phyloP scores from a whole-genome alignment of 1,140 invertebrate genomes.

The Cephus cinctus region DNA sequence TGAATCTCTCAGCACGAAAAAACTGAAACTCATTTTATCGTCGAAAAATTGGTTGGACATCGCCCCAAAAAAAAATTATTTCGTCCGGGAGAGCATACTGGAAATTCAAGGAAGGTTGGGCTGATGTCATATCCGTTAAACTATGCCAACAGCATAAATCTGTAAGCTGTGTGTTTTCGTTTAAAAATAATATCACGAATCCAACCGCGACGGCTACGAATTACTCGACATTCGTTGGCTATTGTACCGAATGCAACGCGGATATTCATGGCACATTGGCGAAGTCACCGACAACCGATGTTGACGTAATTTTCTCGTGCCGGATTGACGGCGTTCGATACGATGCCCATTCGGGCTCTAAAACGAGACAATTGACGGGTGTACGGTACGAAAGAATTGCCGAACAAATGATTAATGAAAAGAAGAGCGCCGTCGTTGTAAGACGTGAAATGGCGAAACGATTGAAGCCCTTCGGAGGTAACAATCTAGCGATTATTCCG shows the following conservation, averaged over 20 bases:
- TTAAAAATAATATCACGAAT: conserved; percentile 6
- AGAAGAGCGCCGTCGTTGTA: conserved; percentile 6
- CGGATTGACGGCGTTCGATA: background rate
- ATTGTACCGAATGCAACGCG: conserved; percentile 10
- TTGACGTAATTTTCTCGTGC: conserved; percentile 13
- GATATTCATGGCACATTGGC: background rate
- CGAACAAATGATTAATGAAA: conserved; percentile 5
- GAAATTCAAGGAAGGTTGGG: conserved; percentile 12
- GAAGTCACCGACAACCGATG: conserved; percentile 1
- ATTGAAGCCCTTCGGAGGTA: too few species aligned
- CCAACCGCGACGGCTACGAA: background rate
- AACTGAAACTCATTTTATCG: background rate
- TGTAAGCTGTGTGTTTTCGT: conserved; percentile 6
- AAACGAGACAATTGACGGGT: conserved; percentile 10
- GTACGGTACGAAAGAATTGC: conserved; percentile 9
- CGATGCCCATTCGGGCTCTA: background rate
- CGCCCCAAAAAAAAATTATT: conserved; percentile 8
- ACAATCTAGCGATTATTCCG: conserved; percentile 6
- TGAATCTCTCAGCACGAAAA: background rate
- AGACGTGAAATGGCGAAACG: background rate
- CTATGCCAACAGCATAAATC: conserved; percentile 12
- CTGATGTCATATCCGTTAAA: conserved; percentile 4
- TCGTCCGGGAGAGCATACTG: conserved; percentile 7
- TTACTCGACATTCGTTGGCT: conserved; percentile 9
- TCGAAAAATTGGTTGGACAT: background rate